Evolutionary conservation across 2,888 invertebrate genomes (phyloP), one percentile per base, ranked within the genome.

Genomic region (Tenthredo amoena): DNA sequence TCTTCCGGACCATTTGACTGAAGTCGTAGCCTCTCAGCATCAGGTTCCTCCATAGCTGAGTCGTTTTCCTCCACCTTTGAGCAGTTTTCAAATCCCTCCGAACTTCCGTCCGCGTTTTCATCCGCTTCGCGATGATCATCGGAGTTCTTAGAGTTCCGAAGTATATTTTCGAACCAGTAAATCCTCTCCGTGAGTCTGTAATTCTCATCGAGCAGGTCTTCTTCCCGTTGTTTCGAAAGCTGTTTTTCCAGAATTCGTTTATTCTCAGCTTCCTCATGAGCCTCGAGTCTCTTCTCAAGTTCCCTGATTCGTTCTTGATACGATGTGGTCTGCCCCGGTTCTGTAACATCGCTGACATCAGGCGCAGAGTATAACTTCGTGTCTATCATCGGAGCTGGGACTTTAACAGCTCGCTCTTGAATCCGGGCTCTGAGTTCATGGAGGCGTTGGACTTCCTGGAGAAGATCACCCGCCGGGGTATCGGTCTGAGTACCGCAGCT

Each of bases 391-490:
- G 87, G 86, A 7, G 86, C 84, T 6, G 89, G 87, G 15, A 90
- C 90, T 84, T 92, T 92, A 7, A 88, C 89, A 0, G 91, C 91
- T 74, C 92, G 89, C 84, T 92, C 92, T 84, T 92, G 92, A 76
- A 92, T 91, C 62, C 91, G 89, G 26, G 90, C 91, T 1, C 91
- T 90, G 0, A 92, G 88, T 84, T 92, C 91, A 43, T 92, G 92
- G 7, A 92, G 88, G 74, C 92, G 91, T 55, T 92, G 91, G 2
- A 92, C 91, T 74, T 92, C 92, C 84, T 92, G 92, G 4, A 92
- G 87, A 5, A 92, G 88, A 84, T 92, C 92, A 40, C 92, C 91
- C 31, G 91, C 90, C 2, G 92, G 92, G 0, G 89, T 89, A 72
- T 92, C 92, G 7, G 92, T 92, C 68, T 92, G 92, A 0, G 92